Base-by-base conservation (phyloP, 1,140 invertebrate genomes). In the Homalodisca vitripennis region DNA sequence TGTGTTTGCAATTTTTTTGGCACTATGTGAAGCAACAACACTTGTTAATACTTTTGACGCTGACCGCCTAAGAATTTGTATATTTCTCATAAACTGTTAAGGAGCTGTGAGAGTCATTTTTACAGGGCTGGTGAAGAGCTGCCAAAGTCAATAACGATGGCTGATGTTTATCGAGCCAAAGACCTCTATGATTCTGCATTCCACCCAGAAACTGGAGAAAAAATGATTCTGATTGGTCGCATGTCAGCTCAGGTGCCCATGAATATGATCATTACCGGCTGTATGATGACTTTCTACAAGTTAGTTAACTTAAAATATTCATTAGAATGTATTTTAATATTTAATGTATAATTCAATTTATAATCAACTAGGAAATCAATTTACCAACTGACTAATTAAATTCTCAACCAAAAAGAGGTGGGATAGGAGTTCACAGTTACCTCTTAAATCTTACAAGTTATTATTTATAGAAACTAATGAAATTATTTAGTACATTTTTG, bases 181-280 rank as follows among this genome's bases (percentile, higher is more conserved):
- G 24, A 63, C 24, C 31, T 69, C 29, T 64, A 69, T 30, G 68
- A 69, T 32, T 69, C 68, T 3, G 68, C 68, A n/a, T 99, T 94
- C 80, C 98, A 99, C 84, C 98, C 98, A 0, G 97, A 99, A 77
- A 97, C 96, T 20, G 96, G 96, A 13, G 97, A 99, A 73, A 90
- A 97, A 77, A 97, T 99, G 86, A 91, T 98, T 83, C 86, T 99
- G 46, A 89, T 97, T 75, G 98, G 98, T 0, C 84, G 98, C 75
- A 99, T 99, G 97, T 98, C 95, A 29, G 98, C 98, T 77, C 97
- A 99, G 82, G 95, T 99, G 48, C 97, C 97, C 0, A 95, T 95
- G 73, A 98, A 98, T 73, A 98, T 98, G 92, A 82, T 91, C 0
- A 91, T 99, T 74, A 98, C 97, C 55, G 98, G 97, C 1, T 94